These are phyloP conservation scores for Cynaeus angustus DNA, from an alignment of 2,888 invertebrate species.

Conservation along the genomic window DNA sequence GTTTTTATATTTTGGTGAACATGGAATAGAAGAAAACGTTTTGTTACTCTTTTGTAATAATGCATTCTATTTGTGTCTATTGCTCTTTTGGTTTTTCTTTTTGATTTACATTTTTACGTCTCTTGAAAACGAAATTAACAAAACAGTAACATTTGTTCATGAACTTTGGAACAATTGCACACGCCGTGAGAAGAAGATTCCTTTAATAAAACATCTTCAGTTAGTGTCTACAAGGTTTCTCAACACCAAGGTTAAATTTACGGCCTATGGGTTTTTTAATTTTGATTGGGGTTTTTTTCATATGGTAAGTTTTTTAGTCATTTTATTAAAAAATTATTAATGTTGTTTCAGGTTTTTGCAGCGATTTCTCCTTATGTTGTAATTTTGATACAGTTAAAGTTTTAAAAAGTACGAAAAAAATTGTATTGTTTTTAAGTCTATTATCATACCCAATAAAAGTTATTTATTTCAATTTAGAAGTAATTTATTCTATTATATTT, in stretches of 20 bases:
- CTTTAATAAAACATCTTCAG: slow-evolving; percentile 14
- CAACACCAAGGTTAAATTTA: slow-evolving; percentile 15
- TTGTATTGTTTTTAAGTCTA: no score
- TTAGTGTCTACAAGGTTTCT: slow-evolving; percentile 11
- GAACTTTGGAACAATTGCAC: slow-evolving; percentile 18
- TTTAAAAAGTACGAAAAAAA: no score
- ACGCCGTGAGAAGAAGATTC: not conserved
- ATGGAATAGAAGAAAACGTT: no score
- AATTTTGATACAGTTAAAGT: not conserved
- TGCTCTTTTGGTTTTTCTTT: not conserved
- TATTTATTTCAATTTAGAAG: no score
- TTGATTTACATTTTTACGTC: not conserved
- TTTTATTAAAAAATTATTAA: no score
- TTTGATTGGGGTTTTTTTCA: slow-evolving; percentile 18
- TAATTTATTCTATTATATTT: no score
- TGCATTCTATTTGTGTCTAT: not conserved
- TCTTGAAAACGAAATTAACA: not conserved
- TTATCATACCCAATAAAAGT: no score
- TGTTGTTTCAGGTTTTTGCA: no score
- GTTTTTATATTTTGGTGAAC: not conserved
- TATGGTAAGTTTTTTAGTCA: slow-evolving; percentile 7
- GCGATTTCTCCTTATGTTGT: not conserved
- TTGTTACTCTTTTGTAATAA: not conserved
- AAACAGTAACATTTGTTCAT: not conserved
- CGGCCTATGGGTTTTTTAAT: slow-evolving; percentile 5